phyloP scores from a whole-genome alignment of 1,140 invertebrate species.

The Caenorhabditis elegans region DNA sequence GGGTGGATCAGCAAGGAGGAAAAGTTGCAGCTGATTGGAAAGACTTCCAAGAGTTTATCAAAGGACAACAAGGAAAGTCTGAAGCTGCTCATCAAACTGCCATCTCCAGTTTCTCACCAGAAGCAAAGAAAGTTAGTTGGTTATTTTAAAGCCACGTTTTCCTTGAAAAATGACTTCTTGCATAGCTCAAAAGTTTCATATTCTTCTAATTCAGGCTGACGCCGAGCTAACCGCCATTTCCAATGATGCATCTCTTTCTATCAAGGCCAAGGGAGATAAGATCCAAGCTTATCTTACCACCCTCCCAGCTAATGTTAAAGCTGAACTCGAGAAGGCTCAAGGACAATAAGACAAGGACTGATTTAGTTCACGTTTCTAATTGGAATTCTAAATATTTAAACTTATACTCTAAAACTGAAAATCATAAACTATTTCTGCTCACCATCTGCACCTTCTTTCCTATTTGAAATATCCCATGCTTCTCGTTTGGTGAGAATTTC shows the following conservation, averaged over 20 bases:
- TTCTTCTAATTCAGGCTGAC: constrained; percentile 12
- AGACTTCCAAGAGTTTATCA: constrained; percentile 52
- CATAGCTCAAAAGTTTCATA: too few relatives aligned
- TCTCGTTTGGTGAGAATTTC: constrained; percentile 68
- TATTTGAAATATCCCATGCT: constrained; percentile 54
- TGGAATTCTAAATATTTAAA: too few relatives aligned
- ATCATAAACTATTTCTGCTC: neutral
- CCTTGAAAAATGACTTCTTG: too few relatives aligned
- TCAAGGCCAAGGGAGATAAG: constrained; percentile 52
- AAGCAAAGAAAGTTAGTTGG: constrained; percentile 50
- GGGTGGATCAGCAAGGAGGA: constrained; percentile 49
- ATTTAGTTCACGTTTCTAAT: too few relatives aligned
- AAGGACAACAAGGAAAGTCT: constrained; percentile 48
- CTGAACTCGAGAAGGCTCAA: constrained; percentile 56
- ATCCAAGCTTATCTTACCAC: constrained; percentile 53
- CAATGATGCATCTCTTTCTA: constrained; percentile 52
- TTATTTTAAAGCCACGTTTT: neutral
- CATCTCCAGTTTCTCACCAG: constrained; percentile 53
- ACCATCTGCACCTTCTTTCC: constrained; percentile 36
- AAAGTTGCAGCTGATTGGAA: constrained; percentile 1
- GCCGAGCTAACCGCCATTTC: constrained; percentile 55
- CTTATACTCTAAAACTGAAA: neutral
- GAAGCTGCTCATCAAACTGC: constrained; percentile 56
- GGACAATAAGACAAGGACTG: constrained; percentile 27
- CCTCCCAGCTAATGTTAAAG: constrained; percentile 50